phyloP scores from a whole-genome alignment of 2,888 invertebrate genomes.

The Geotrupes spiniger region DNA sequence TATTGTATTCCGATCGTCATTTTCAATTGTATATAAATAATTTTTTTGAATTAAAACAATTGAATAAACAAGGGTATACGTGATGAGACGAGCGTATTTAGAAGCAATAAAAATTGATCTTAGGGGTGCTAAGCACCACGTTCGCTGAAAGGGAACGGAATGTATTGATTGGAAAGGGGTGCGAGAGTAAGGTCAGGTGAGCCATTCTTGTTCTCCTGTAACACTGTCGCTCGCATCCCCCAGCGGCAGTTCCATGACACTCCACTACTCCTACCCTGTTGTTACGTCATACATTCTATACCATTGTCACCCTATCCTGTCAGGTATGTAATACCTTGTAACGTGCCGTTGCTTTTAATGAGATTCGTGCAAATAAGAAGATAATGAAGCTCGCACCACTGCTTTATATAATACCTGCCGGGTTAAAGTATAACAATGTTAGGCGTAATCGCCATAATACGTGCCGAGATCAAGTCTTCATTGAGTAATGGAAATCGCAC shows the following conservation, averaged over 20 bases:
- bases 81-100: not conserved
- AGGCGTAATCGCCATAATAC: slow-evolving; percentile 22
- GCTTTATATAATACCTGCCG: slow-evolving; percentile 19
- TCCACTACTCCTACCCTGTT: slow-evolving; percentile 3
- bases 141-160: slow-evolving; percentile 23
- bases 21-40: no score
- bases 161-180: slow-evolving; percentile 24
- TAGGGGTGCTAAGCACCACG: slow-evolving; percentile 4
- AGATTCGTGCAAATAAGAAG: slow-evolving; percentile 26
- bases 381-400: slow-evolving; percentile 23
- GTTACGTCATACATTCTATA: slow-evolving; percentile 7
- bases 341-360: slow-evolving; percentile 25
- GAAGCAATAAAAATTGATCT: slow-evolving; percentile 6
- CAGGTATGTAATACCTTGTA: slow-evolving; percentile 18
- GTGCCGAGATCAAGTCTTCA: slow-evolving; percentile 22
- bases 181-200: slow-evolving; percentile 25
- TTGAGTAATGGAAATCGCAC: slow-evolving; percentile 7
- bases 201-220: slow-evolving; percentile 25
- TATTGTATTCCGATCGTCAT: no score
- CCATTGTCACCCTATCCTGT: slow-evolving; percentile 8
- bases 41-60: no score
- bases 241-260: slow-evolving; percentile 2
- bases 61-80: not conserved
- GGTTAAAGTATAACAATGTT: slow-evolving; percentile 18
- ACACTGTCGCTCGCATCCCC: slow-evolving; percentile 23